Base-by-base conservation (phyloP, 2,113 vertebrate genomes). In the Ammodytes dubius region DNA sequence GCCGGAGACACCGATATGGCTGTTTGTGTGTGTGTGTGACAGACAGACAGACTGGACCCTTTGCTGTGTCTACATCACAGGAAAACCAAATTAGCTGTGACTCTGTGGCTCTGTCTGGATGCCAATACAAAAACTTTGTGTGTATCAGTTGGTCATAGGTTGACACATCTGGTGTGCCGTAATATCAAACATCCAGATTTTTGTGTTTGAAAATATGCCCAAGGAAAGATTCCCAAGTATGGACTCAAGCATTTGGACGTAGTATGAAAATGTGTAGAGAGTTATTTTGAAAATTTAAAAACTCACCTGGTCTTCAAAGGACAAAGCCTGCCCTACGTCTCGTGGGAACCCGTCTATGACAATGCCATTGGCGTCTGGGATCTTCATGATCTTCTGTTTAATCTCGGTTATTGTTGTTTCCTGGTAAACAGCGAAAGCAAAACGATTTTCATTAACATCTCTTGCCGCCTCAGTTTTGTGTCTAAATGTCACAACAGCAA, bases 371-470 rank as follows among this genome's bases (percentile, higher is more conserved):
- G 98, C 97, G 14, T 99, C 98, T 1, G 98, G 97, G 77, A 98
- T 97, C 91, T 99, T 98, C 98, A 99, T 99, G 85, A 99, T 91
- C 89, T 96, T 97, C 91, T 99, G 98, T 89, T 99, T 99, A 93
- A 99, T 99, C 92, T 99, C 98, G 8, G 98, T 99, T 89, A 99
- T 99, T n/a, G 98, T 99, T 15, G 98, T 99, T 92, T 99, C 98
- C 98, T 99, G 90, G 68, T 68, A 87, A 71, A 27, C 5, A 56
- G 83, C 50, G 67, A 77, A 39, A 75, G 27, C 35, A 50, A 37
- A 57, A 47, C 49, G 63, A 43, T 17, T 74, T 35, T 57, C 15
- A 74, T 60, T 17, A 19, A 56, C n/a, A 27, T 63, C 40, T 5
- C 37, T 49, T 6, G 2, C 5, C 0, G 9, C 42, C 40, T 46